A percentile compares a stretch with the other conserved stretches of the same genome.
Conservation (phyloP, 2,888 invertebrate species). For the Drosophila testacea region DNA sequence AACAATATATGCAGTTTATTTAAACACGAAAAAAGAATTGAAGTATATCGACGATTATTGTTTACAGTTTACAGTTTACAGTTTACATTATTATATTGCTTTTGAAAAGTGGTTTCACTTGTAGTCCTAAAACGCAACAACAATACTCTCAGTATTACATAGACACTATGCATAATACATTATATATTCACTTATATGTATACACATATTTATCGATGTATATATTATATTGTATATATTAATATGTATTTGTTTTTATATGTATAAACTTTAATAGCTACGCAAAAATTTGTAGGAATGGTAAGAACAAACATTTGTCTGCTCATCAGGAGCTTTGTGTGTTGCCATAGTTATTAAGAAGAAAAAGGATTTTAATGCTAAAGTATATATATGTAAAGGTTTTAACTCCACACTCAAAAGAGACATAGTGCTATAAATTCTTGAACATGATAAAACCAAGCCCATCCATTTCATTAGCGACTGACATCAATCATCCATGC, state of each 20-base stretch:
- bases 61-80: constrained; percentile 36
- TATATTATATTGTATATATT: constrained; percentile 29
- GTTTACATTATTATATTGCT: constrained; percentile 62
- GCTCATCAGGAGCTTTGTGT: constrained; percentile 42
- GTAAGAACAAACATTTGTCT: constrained; percentile 57
- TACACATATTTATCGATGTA: constrained; percentile 7
- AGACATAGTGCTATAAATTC: constrained; percentile 60
- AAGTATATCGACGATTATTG: constrained; percentile 23
- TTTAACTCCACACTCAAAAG: constrained; percentile 54
- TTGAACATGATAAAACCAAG: constrained; percentile 59
- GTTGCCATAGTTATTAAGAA: constrained; percentile 19
- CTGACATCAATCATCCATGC: constrained; percentile 79
- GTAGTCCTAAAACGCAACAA: constrained; percentile 75
- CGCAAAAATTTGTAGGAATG: constrained; percentile 70
- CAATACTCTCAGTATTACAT: constrained; percentile 75
- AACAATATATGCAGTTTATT: constrained; percentile 69
- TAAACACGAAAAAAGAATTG: constrained; percentile 41
- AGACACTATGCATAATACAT: constrained; percentile 78
- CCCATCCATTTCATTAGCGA: constrained; percentile 17
- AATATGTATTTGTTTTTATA: constrained; percentile 22
- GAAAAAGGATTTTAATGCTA: constrained; percentile 43
- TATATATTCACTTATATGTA: constrained; percentile 33
- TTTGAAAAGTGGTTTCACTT: constrained; percentile 55
- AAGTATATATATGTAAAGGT: constrained; percentile 59
- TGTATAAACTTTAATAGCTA: constrained; percentile 60